Conservation (phyloP, 2,113 vertebrate genomes). For the Rattus norvegicus region DNA sequence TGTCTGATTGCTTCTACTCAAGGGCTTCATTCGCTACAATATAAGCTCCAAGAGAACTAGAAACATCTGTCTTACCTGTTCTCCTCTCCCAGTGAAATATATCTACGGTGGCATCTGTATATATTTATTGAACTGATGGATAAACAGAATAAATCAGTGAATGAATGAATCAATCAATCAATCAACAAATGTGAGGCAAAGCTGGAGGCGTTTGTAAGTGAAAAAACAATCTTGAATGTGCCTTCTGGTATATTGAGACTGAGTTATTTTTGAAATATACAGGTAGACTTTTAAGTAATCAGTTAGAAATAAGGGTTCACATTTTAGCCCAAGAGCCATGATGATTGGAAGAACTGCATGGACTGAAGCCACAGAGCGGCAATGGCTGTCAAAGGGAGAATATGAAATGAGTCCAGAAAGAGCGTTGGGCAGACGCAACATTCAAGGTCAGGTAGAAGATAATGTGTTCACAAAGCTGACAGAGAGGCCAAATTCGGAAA, state of each 20-base stretch:
- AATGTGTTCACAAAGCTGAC: neutral
- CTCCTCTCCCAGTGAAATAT: neutral
- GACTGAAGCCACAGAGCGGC: neutral
- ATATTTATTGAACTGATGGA: neutral
- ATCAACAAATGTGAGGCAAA: neutral
- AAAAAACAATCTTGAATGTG: neutral
- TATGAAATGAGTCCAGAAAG: neutral
- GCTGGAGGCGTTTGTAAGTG: neutral
- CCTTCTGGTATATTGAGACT: neutral
- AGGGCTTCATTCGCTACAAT: neutral
- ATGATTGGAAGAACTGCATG: neutral
- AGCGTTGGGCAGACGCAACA: neutral
- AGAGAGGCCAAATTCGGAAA: neutral
- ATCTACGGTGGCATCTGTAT: neutral
- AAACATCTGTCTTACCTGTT: neutral
- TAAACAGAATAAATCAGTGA: neutral
- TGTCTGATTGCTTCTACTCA: neutral
- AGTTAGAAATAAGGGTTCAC: neutral
- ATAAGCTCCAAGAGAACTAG: neutral
- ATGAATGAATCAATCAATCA: neutral
- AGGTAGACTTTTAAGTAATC: neutral
- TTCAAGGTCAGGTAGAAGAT: neutral
- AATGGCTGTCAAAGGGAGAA: neutral
- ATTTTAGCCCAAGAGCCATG: neutral
- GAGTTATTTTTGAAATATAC: slow-evolving; percentile 9